Evolutionary conservation across 2,888 invertebrate genomes (phyloP), one percentile per base, ranked within the genome.

Genomic region (Sinotaia quadrata): DNA sequence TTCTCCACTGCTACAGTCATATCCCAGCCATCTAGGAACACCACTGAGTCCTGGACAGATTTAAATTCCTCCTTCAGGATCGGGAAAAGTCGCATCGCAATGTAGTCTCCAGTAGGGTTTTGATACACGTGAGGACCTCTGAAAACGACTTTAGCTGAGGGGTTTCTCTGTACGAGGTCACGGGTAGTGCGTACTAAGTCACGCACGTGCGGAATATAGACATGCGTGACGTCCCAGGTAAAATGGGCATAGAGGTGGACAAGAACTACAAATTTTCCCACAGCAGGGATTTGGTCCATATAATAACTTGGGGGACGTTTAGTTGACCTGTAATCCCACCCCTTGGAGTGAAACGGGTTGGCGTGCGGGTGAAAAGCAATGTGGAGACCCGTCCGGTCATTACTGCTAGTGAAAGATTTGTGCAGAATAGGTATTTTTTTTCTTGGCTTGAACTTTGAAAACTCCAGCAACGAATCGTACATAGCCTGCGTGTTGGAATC

Each of bases 21-120:
- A 34, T 62, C 62, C 62, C 62, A 62, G 62, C 44, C 3, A 31
- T 62, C 49, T 10, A 62, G 62, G 31, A 49, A 62, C 12, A 62
- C 49, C 29, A 62, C 49, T 51, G 12, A 49, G n/a, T 62, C 33
- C 21, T 33, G 31, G 21, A 62, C 31, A n/a, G 33, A 7, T 24
- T 8, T 24, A 7, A 62, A 47, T 49, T 62, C 62, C 33, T 44
- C 62, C 21, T 44, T 37, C 18, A 62, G 29, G 24, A 62, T 49
- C 2, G 2, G n/a, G 47, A n/a, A 24, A 27, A 47, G 33, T n/a
- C 47, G 47, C 18, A 47, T 18, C 10, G 29, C 31, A 12, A 33
- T 31, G 12, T 24, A 62, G 12, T 34, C 62, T 18, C 47, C 47
- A 0, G 47, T 12, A 8, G 2, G 12, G 8, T n/a, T n/a, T 8